These are phyloP conservation scores for Platerodrilus igneus DNA, from an alignment of 2,888 invertebrate genomes.

Conservation along the genomic window DNA sequence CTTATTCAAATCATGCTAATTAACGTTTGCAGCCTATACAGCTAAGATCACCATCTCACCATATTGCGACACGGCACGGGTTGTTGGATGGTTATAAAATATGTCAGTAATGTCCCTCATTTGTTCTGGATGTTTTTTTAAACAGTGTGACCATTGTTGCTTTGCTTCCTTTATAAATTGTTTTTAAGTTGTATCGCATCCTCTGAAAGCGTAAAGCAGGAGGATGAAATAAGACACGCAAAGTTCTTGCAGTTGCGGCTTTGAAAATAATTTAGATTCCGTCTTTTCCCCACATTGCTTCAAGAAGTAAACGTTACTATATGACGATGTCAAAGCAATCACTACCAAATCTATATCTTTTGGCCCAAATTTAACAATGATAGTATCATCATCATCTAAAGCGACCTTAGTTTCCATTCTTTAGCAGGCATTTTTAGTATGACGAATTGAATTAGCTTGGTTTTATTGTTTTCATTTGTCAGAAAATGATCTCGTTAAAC, in stretches of 20 bases:
- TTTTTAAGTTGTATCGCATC: conserved; percentile 1
- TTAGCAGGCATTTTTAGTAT: conserved; percentile 19
- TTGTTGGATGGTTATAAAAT: too few species aligned
- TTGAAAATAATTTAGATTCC: conserved; percentile 5
- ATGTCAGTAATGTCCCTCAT: too few species aligned
- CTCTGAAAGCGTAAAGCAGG: neutral
- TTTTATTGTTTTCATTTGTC: conserved; percentile 18
- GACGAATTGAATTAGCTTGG: conserved; percentile 18
- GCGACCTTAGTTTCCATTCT: conserved; percentile 24
- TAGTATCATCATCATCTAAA: conserved; percentile 23
- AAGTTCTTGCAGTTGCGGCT: neutral
- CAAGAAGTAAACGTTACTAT: conserved; percentile 14
- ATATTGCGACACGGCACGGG: too few species aligned
- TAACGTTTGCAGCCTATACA: too few species aligned
- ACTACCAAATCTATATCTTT: conserved; percentile 17
- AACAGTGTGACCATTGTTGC: neutral
- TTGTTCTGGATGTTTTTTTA: too few species aligned
- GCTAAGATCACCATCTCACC: too few species aligned
- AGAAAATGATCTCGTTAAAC: conserved; percentile 13
- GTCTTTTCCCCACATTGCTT: conserved; percentile 10
- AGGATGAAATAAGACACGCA: neutral
- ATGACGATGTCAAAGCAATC: conserved; percentile 11
- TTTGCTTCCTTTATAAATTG: neutral
- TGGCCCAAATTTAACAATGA: conserved; percentile 24
- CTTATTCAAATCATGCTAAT: too few species aligned